phyloP scores from a whole-genome alignment of 2,888 invertebrate species.

The Malthinus seriepunctatus region DNA sequence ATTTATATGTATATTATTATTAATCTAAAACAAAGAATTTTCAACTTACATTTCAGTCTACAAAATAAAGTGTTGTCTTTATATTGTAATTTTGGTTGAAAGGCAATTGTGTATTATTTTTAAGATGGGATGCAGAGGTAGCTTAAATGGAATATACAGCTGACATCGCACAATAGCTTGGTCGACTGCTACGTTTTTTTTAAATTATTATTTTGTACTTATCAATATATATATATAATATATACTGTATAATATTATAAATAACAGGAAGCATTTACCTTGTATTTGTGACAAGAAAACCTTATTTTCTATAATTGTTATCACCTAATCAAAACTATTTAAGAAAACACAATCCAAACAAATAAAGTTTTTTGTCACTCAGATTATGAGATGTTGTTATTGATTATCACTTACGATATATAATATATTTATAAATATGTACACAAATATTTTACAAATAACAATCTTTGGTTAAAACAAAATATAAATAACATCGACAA shows the following conservation, averaged over 20 bases:
- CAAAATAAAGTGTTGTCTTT: neutral
- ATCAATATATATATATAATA: conserved; percentile 48
- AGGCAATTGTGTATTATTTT: conserved; percentile 15
- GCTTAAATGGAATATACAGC: conserved; percentile 47
- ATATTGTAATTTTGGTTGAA: conserved; percentile 20
- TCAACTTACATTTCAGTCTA: conserved; percentile 1
- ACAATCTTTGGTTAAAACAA: conserved; percentile 52
- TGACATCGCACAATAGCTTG: conserved; percentile 44
- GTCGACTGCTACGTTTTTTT: conserved; percentile 43
- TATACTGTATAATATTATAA: conserved; percentile 36
- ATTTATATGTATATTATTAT: neutral
- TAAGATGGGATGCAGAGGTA: conserved; percentile 40
- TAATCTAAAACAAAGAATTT: neutral
- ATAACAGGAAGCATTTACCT: conserved; percentile 54
- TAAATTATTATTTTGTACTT: conserved; percentile 49
- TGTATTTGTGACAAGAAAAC: conserved; percentile 39
- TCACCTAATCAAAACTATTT: too few relatives aligned
- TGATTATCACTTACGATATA: conserved; percentile 27
- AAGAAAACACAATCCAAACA: neutral
- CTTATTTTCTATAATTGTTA: conserved; percentile 16
- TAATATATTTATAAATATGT: conserved; percentile 38
- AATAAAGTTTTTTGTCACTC: conserved; percentile 19
- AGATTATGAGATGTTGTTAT: conserved; percentile 28
- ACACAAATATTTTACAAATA: conserved; percentile 53
- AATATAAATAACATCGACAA: conserved; percentile 41